phyloP scores from a whole-genome alignment of 2,113 vertebrate species.

The Ammodytes dubius region DNA sequence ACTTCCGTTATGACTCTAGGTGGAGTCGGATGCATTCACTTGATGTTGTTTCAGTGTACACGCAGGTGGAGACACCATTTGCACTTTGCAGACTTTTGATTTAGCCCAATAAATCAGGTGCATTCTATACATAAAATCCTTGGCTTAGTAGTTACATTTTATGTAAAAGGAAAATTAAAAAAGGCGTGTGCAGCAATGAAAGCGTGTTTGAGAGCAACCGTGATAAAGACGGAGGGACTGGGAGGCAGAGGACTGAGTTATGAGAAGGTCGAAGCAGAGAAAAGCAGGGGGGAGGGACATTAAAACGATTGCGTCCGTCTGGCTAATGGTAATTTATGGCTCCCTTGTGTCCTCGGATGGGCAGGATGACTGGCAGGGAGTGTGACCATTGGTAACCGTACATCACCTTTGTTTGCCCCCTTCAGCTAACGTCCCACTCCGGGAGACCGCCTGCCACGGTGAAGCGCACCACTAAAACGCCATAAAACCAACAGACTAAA shows the following conservation, averaged over 20 bases:
- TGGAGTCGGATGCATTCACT: no score
- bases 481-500: constrained; percentile 86
- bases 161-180: constrained; percentile 34
- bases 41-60: background rate
- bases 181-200: constrained; percentile 50
- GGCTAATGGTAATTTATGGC: constrained; percentile 83
- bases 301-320: constrained; percentile 84
- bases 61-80: constrained; percentile 6
- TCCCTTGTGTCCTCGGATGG: constrained; percentile 75
- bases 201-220: constrained; percentile 53
- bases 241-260: constrained; percentile 65
- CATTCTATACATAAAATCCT: constrained; percentile 26
- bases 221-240: constrained; percentile 38
- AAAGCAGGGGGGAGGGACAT: constrained; percentile 72
- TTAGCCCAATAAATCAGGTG: constrained; percentile 34
- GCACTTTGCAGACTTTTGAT: constrained; percentile 34
- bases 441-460: constrained; percentile 65
- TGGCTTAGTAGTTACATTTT: constrained; percentile 32
- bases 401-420: constrained; percentile 77
- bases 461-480: constrained; percentile 77
- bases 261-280: constrained; percentile 73
- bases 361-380: constrained; percentile 79
- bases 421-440: constrained; percentile 56
- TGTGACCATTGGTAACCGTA: constrained; percentile 75
- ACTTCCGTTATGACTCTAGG: background rate